phyloP scores from a whole-genome alignment of 2,113 vertebrate species.

The Telmatochromis sp. region DNA sequence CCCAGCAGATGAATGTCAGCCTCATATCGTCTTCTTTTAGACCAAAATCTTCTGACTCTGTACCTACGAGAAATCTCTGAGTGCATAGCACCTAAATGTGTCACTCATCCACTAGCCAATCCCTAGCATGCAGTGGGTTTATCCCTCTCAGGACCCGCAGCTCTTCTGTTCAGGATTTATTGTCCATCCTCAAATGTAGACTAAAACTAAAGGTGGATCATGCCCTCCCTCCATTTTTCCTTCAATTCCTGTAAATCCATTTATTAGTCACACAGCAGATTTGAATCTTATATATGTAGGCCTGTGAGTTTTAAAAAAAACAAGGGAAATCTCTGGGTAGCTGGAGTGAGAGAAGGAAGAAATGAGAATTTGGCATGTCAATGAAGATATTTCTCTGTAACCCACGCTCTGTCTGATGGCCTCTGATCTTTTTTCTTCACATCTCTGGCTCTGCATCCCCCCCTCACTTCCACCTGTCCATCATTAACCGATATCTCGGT shows the following conservation, averaged over 20 bases:
- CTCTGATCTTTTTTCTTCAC: background rate
- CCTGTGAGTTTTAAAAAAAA: background rate
- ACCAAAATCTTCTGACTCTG: background rate
- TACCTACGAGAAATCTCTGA: background rate
- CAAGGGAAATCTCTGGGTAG: background rate
- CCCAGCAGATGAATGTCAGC: background rate
- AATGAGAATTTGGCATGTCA: background rate
- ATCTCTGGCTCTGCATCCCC: background rate
- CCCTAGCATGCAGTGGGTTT: background rate
- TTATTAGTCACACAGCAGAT: background rate
- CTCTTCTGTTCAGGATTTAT: background rate
- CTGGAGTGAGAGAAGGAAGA: background rate
- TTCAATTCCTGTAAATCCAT: background rate
- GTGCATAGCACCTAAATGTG: background rate
- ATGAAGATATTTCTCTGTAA: background rate
- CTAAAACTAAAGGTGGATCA: background rate
- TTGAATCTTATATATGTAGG: background rate
- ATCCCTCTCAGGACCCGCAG: background rate
- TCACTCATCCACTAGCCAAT: background rate
- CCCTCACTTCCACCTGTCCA: background rate
- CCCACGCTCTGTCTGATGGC: background rate
- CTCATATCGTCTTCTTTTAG: background rate
- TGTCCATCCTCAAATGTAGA: background rate
- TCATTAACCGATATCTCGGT: background rate
- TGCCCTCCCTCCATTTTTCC: background rate